Conservation (phyloP, 2,113 vertebrate species). For the Nerophis lumbriciformis region DNA sequence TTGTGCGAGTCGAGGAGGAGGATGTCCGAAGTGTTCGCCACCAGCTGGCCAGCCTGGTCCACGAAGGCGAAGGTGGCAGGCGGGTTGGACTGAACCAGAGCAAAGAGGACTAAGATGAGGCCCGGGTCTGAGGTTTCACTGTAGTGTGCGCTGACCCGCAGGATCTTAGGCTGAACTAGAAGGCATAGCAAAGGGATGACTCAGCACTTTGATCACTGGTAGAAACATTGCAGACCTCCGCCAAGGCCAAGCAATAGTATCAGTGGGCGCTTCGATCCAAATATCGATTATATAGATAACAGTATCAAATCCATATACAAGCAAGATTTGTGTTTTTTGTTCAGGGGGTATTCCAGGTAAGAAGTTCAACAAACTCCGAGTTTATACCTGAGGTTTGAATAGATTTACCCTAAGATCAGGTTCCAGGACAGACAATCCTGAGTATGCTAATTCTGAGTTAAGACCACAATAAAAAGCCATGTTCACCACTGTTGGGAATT, state of each 20-base stretch:
- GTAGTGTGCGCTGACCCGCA: constrained; percentile 72
- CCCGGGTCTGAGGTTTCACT: constrained; percentile 69
- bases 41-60: constrained; percentile 73
- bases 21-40: constrained; percentile 77
- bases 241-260: background rate
- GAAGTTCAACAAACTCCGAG: too few relatives aligned
- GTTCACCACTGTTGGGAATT: too few relatives aligned
- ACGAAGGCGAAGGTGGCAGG: constrained; percentile 79
- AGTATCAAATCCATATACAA: background rate
- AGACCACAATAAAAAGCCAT: too few relatives aligned
- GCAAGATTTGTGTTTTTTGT: too few relatives aligned
- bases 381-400: too few relatives aligned
- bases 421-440: too few relatives aligned
- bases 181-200: constrained; percentile 6
- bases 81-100: constrained; percentile 80
- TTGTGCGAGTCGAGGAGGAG: constrained; percentile 75
- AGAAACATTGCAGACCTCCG: background rate
- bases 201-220: background rate
- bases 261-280: too few relatives aligned
- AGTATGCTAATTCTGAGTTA: too few relatives aligned
- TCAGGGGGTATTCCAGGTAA: too few relatives aligned
- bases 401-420: too few relatives aligned
- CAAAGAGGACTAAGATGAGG: constrained; percentile 80
- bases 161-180: constrained; percentile 83
- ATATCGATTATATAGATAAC: too few relatives aligned